Percentiles rank a stretch among this genome's conserved stretches.
Conservation (phyloP, 2,888 invertebrate genomes). For the Nomada hirtipes region DNA sequence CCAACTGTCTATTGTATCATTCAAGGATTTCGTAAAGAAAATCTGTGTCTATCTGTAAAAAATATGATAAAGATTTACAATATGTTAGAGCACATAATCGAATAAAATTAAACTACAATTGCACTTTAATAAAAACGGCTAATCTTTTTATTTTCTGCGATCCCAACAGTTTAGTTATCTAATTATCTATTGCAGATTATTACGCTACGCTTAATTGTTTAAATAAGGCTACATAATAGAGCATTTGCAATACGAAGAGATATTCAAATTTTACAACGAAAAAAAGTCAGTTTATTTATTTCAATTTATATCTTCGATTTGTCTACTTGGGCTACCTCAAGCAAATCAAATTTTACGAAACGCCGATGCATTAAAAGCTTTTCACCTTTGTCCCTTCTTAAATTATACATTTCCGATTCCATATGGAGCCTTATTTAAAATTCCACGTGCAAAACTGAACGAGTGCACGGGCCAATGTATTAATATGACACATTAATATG, state of each 20-base stretch:
- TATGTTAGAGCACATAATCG: too few species aligned
- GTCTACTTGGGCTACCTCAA: background rate
- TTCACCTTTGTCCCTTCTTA: slow-evolving; percentile 13
- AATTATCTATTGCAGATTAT: too few species aligned
- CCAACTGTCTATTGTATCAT: too few species aligned
- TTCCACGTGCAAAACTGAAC: slow-evolving; percentile 42
- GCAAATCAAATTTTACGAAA: background rate
- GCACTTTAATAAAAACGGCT: too few species aligned
- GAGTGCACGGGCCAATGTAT: slow-evolving; percentile 40
- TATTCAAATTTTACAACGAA: background rate
- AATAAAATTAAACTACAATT: too few species aligned
- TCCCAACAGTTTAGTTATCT: too few species aligned
- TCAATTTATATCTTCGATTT: background rate
- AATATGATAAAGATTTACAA: too few species aligned
- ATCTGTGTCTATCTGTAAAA: too few species aligned
- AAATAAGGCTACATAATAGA: too few species aligned
- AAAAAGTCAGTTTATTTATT: background rate
- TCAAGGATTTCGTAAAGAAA: too few species aligned
- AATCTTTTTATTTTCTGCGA: too few species aligned
- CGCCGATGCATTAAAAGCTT: background rate
- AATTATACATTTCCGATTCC: slow-evolving; percentile 27
- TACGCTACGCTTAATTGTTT: too few species aligned
- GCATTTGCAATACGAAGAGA: background rate
- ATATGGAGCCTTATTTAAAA: slow-evolving; percentile 37
- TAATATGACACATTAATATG: slow-evolving; percentile 56